Percentiles rank a stretch among this genome's conserved stretches.
Conservation (phyloP, 2,888 invertebrate species). For the Chaetogeoica ovagalla region DNA sequence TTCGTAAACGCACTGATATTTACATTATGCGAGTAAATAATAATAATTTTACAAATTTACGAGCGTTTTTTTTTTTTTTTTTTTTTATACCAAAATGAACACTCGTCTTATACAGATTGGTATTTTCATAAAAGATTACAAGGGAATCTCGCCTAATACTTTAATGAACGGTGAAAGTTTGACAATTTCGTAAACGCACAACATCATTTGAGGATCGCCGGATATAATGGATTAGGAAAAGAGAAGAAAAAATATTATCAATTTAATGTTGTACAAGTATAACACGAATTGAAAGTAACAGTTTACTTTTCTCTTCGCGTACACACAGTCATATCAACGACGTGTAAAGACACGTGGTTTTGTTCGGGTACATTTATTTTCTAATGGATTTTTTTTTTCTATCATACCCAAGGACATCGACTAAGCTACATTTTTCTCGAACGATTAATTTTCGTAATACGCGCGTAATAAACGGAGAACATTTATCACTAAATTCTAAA, state of each 20-base stretch:
- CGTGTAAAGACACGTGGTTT: neutral
- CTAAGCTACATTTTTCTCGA: conserved; percentile 21
- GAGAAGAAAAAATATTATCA: neutral
- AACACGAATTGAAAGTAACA: conserved; percentile 1
- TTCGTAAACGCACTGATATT: no score
- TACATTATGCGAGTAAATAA: no score
- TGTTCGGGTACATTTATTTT: conserved; percentile 19
- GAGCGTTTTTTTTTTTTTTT: no score
- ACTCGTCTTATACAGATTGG: no score
- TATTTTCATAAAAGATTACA: no score
- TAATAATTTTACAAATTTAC: no score
- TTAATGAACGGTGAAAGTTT: conserved; percentile 33
- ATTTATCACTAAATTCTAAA: neutral
- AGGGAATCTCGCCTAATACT: neutral
- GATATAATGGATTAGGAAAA: neutral
- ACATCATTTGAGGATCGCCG: neutral
- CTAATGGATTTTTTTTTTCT: conserved; percentile 14
- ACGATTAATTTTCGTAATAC: conserved; percentile 39
- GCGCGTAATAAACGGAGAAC: neutral
- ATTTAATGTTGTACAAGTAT: conserved; percentile 8
- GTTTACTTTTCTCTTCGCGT: conserved; percentile 2
- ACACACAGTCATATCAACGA: no score
- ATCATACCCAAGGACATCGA: conserved; percentile 27
- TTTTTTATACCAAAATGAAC: no score
- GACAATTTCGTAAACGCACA: neutral